Evolutionary conservation across 2,113 vertebrate genomes (phyloP).

Genomic region (Hoplias malabaricus): DNA sequence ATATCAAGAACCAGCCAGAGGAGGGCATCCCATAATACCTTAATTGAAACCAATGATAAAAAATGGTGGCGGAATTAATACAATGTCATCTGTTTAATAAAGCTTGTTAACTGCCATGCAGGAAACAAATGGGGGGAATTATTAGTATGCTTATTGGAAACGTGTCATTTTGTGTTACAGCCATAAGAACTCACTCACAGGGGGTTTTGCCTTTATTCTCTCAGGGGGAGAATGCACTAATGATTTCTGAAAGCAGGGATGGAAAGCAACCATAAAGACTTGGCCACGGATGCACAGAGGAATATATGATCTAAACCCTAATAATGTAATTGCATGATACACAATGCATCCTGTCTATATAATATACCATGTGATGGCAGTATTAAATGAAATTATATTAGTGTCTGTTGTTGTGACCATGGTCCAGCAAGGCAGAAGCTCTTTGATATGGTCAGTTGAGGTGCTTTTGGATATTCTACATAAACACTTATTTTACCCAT

Average conservation of each 20-base stretch:
- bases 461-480: neutral
- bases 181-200: constrained; percentile 67
- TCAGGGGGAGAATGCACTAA: constrained; percentile 70
- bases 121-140: constrained; percentile 79
- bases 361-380: constrained; percentile 14
- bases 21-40: constrained; percentile 59
- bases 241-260: constrained; percentile 74
- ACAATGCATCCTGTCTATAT: constrained; percentile 20
- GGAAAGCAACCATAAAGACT: constrained; percentile 72
- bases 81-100: constrained; percentile 77
- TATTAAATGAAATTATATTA: constrained; percentile 15
- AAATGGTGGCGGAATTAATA: constrained; percentile 74
- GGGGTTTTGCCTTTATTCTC: constrained; percentile 65
- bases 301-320: constrained; percentile 65
- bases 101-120: constrained; percentile 75
- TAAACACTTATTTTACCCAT: neutral
- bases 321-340: constrained; percentile 35
- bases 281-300: constrained; percentile 58
- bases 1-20: constrained; percentile 40
- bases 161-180: constrained; percentile 76
- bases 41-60: constrained; percentile 76
- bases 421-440: neutral
- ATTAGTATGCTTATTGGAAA: constrained; percentile 78
- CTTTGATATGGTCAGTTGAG: neutral
- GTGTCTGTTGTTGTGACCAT: neutral